A percentile compares a stretch with the other conserved stretches of the same genome.
Evolutionary conservation across 2,888 invertebrate genomes (phyloP).

Genomic region (Drosophila infuscata): DNA sequence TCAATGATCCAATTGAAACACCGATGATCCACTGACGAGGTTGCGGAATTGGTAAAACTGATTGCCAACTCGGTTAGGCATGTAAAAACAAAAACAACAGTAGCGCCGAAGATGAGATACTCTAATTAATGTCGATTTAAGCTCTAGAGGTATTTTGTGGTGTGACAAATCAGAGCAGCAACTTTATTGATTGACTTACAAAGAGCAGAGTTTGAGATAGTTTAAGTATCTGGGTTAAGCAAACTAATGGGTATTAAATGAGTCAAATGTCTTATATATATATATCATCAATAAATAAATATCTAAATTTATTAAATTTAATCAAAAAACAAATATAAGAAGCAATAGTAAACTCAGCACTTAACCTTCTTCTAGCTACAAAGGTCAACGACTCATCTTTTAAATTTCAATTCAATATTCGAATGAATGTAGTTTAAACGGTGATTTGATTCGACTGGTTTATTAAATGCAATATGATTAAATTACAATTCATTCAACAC

Average conservation of each 20-base stretch:
- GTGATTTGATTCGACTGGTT: background rate
- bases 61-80: conserved; percentile 10
- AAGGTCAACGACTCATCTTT: background rate
- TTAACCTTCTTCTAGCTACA: background rate
- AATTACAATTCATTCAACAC: background rate
- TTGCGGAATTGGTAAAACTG: conserved; percentile 6
- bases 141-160: background rate
- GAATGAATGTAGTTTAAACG: background rate
- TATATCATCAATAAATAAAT: no score
- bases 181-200: background rate
- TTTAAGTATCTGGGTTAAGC: background rate
- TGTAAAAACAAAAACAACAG: background rate
- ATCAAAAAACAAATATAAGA: no score
- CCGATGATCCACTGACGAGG: conserved; percentile 5
- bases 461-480: background rate
- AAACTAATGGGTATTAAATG: background rate
- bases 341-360: background rate
- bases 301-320: no score
- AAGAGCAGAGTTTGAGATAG: background rate
- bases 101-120: background rate
- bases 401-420: background rate
- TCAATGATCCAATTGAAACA: conserved; percentile 21
- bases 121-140: background rate
- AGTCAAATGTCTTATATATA: background rate
- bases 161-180: background rate